These are phyloP conservation scores for Notolabrus celidotus DNA, from an alignment of 2,797 vertebrate species.

Conservation along the genomic window DNA sequence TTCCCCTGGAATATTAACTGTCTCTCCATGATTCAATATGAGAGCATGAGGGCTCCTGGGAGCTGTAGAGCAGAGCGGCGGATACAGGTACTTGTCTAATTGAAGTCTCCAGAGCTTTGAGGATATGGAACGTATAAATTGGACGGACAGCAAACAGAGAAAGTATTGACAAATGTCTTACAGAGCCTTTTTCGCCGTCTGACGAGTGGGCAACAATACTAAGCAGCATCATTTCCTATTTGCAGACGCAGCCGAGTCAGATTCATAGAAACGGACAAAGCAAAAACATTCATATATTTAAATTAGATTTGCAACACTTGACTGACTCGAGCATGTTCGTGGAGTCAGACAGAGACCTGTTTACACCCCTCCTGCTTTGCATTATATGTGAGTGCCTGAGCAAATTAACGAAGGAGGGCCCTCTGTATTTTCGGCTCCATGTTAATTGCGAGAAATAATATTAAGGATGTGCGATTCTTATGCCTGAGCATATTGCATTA, in stretches of 20 bases:
- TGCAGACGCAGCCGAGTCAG: constrained; percentile 51
- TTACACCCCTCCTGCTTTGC: constrained; percentile 77
- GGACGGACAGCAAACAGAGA: constrained; percentile 52
- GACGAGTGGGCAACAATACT: constrained; percentile 50
- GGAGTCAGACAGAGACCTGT: constrained; percentile 78
- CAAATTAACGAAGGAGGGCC: constrained; percentile 84
- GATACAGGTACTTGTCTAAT: constrained; percentile 85
- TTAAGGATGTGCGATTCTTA: constrained; percentile 83
- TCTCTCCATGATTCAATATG: constrained; percentile 76
- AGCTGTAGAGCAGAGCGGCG: constrained; percentile 63
- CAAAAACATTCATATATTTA: constrained; percentile 89
- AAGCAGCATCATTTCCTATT: constrained; percentile 66
- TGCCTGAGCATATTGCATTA: constrained; percentile 82
- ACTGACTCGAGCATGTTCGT: constrained; percentile 73
- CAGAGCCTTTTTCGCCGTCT: constrained; percentile 24
- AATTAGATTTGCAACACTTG: constrained; percentile 89
- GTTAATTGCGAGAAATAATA: constrained; percentile 89
- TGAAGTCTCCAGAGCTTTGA: constrained; percentile 72
- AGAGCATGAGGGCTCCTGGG: constrained; percentile 69
- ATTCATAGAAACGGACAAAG: constrained; percentile 81
- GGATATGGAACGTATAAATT: constrained; percentile 72
- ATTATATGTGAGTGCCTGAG: constrained; percentile 79
- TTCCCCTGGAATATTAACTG: constrained; percentile 80
- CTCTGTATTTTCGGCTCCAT: constrained; percentile 77
- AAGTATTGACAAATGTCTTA: constrained; percentile 77